phyloP scores from a whole-genome alignment of 2,888 invertebrate species.

The Drosophila trichaetosa region DNA sequence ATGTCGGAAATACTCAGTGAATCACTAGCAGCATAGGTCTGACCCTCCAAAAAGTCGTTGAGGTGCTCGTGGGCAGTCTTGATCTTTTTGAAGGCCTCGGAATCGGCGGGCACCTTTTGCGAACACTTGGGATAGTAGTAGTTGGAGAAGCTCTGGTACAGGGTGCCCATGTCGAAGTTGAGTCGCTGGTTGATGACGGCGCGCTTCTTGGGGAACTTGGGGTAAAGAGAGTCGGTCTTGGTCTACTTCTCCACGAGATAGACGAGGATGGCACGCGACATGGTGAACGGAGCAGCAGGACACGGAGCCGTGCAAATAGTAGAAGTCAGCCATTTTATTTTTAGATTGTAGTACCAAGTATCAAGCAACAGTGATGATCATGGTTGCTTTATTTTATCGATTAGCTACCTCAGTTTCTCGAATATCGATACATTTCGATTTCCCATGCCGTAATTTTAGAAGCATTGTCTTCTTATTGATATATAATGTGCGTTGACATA shows the following conservation, averaged over 20 bases:
- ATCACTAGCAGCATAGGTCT: slow-evolving; percentile 90
- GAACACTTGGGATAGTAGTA: slow-evolving; percentile 87
- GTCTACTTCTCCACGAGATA: slow-evolving; percentile 93
- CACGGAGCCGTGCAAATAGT: slow-evolving; percentile 88
- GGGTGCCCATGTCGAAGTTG: slow-evolving; percentile 81
- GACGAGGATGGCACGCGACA: slow-evolving; percentile 92
- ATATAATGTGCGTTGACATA: not conserved
- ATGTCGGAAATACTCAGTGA: slow-evolving; percentile 92
- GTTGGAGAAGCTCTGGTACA: slow-evolving; percentile 89
- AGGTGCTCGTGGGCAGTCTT: slow-evolving; percentile 89
- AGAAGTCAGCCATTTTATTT: slow-evolving; percentile 69
- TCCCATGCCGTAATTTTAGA: not conserved
- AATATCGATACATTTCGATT: not conserved
- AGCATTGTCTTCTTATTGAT: not conserved
- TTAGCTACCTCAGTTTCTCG: not conserved
- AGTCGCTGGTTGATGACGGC: too few relatives aligned
- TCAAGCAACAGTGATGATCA: slow-evolving; percentile 54
- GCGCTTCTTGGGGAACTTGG: slow-evolving; percentile 86
- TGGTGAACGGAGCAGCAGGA: slow-evolving; percentile 88
- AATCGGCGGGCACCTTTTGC: too few relatives aligned
- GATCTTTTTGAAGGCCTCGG: slow-evolving; percentile 87
- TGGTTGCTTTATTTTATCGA: not conserved
- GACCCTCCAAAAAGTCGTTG: slow-evolving; percentile 90
- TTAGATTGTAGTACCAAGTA: slow-evolving; percentile 49
- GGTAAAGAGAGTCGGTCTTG: slow-evolving; percentile 90